Evolutionary conservation across 2,888 invertebrate genomes (phyloP), one percentile per base, ranked within the genome.

Genomic region (Philereme transversata): DNA sequence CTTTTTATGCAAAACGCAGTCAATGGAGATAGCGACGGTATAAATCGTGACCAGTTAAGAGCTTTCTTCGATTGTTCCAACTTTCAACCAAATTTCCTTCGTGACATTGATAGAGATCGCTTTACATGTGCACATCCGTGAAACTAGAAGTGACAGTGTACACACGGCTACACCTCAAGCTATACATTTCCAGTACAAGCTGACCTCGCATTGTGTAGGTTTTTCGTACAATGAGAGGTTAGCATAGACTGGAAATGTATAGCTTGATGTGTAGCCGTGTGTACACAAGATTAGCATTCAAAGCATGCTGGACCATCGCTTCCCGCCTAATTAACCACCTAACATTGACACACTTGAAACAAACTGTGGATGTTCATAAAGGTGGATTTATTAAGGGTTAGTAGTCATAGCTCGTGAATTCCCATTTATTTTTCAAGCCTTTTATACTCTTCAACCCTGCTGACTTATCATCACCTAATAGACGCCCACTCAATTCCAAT

Each of bases 91-190:
- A 79, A 85, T 86, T 82, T 81, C 78, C 75, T 74, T 77, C 89
- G 87, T 90, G 89, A 88, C 85, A 82, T 82, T 74, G 90, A 90
- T 88, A 87, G 70, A 78, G 81, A 90, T 89, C 81, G 79, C 69
- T 80, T 80, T 75, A 82, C 75, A 81, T 85, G 82, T 75, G 77
- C 83, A 81, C 77, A 79, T 84, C 85, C 88, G 87, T 88, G 86
- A 85, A 83, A 84, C 77, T 75, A 79, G 73, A 69, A 71, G 53
- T 73, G 76, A 75, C 72, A 74, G 48, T 41, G 22, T 7, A 41
- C 41, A 47, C 50, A n/a, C n/a, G n/a, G n/a, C n/a, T n/a, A n/a
- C n/a, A n/a, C n/a, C n/a, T n/a, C n/a, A n/a, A n/a, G n/a, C n/a
- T n/a, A n/a, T n/a, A n/a, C n/a, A n/a, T n/a, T n/a, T n/a, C n/a